These are phyloP conservation scores for Drosophila hawaiiensis DNA, from an alignment of 2,888 invertebrate genomes.

Conservation along the genomic window DNA sequence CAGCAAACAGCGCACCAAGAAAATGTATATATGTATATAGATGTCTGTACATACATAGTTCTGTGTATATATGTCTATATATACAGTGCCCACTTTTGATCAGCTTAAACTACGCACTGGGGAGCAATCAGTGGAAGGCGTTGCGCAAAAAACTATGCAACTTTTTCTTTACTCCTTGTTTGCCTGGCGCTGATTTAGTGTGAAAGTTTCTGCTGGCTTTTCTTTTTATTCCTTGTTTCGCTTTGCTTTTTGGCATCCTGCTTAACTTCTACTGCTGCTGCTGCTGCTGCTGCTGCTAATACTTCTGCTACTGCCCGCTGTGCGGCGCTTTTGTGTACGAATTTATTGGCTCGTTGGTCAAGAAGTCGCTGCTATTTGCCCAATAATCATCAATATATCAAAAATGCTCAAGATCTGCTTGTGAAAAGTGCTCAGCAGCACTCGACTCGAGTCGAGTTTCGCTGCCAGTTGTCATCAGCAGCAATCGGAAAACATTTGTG, in stretches of 20 bases:
- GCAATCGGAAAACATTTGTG: conserved; percentile 34
- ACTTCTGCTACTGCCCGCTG: conserved; percentile 43
- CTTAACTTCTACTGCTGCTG: conserved; percentile 1
- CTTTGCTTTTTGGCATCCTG: conserved; percentile 1
- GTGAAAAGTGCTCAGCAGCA: conserved; percentile 50
- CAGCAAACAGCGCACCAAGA: conserved; percentile 14
- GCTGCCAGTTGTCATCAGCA: conserved; percentile 5
- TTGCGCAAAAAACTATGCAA: conserved; percentile 56
- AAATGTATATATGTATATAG: background rate
- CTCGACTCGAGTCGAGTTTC: conserved; percentile 12
- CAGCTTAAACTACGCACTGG: conserved; percentile 76
- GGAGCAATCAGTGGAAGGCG: conserved; percentile 65
- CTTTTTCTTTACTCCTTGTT: conserved; percentile 41
- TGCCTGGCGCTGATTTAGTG: conserved; percentile 76
- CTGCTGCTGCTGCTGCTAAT: conserved; percentile 21
- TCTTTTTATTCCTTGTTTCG: conserved; percentile 14
- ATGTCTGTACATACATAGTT: background rate
- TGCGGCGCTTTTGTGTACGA: conserved; percentile 44
- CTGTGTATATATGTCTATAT: conserved; percentile 10
- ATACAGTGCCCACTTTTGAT: conserved; percentile 74
- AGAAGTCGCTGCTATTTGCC: conserved; percentile 62
- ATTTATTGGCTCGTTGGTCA: conserved; percentile 68
- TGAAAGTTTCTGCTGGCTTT: conserved; percentile 66
- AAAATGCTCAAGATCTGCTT: conserved; percentile 61
- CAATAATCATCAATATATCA: conserved; percentile 78